Evolutionary conservation across 2,113 vertebrate species (phyloP), one percentile per base, ranked within the genome.

Genomic region (Rafetus swinhoei): DNA sequence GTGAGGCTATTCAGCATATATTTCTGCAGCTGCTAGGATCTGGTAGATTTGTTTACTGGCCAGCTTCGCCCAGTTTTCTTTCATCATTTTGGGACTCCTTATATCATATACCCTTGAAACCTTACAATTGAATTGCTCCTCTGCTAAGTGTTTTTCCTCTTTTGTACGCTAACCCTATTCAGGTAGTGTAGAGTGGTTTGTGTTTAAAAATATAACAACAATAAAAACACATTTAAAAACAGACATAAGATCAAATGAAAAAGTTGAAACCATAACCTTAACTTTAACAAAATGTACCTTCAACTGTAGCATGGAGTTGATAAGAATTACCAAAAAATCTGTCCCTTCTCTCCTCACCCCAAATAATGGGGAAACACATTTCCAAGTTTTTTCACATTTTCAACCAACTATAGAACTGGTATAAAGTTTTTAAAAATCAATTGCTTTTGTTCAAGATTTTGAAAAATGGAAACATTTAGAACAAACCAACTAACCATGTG

Each of bases 161-260:
- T 65, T 60, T n/a, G 62, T 12, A 81, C n/a, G 89, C 50, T 93
- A 74, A 90, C 87, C 74, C 35, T 54, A 72, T 24, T 79, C 50
- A 81, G 80, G 22, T 39, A 45, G 45, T 45, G 89, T 88, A 81
- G 45, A 91, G 88, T 89, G 88, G 81, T 91, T 91, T 81, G 83
- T 88, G 72, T 91, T 82, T 82, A 72, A 86, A 90, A 90, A 92
- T 45, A 82, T 56, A 65, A 85, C 32, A 81, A 90, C 53, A 93
- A 59, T 86, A 74, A 81, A 56, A 93, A 82, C 35, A 84, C 74
- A 22, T 24, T 86, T 62, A 76, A 79, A 69, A 86, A 93, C 89
- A 93, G 81, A 91, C 91, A 97, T 56, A 60, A 94, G 95, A 90
- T 84, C 92, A 86, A 96, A 97, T 86, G 65, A 92, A 91, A 92